These are phyloP conservation scores for Furnarius figulus DNA, from an alignment of 2,113 vertebrate species.

Conservation along the genomic window DNA sequence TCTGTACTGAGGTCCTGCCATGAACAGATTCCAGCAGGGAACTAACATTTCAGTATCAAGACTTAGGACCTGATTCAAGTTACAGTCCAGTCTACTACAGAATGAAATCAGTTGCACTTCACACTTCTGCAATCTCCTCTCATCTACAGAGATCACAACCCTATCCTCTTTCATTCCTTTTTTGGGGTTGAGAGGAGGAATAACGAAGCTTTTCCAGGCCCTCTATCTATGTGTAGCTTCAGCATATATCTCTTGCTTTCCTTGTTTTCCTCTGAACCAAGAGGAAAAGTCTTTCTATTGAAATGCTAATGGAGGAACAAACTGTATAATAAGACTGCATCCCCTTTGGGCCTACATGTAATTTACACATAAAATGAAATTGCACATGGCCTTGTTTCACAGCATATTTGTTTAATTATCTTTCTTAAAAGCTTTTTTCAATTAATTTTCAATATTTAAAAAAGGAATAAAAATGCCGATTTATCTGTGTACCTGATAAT, in stretches of 20 bases:
- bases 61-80: constrained; percentile 47
- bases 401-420: constrained; percentile 82
- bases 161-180: constrained; percentile 30
- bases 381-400: constrained; percentile 72
- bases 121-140: constrained; percentile 36
- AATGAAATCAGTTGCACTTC: constrained; percentile 38
- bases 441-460: constrained; percentile 83
- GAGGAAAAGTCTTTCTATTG: constrained; percentile 65
- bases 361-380: constrained; percentile 85
- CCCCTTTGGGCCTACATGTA: constrained; percentile 75
- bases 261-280: constrained; percentile 54
- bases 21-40: constrained; percentile 52
- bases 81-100: constrained; percentile 37
- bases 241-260: constrained; percentile 7
- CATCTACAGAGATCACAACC: constrained; percentile 28
- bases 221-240: not conserved
- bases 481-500: constrained; percentile 77
- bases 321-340: constrained; percentile 71
- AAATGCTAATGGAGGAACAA: constrained; percentile 75
- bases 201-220: not conserved
- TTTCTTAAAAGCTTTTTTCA: constrained; percentile 74
- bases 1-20: constrained; percentile 28
- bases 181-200: not conserved
- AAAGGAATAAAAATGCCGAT: constrained; percentile 71
- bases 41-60: constrained; percentile 42